Evolutionary conservation across 2,113 vertebrate species (phyloP), one percentile per base, ranked within the genome.

Genomic region (Ceyx cyanopectus): DNA sequence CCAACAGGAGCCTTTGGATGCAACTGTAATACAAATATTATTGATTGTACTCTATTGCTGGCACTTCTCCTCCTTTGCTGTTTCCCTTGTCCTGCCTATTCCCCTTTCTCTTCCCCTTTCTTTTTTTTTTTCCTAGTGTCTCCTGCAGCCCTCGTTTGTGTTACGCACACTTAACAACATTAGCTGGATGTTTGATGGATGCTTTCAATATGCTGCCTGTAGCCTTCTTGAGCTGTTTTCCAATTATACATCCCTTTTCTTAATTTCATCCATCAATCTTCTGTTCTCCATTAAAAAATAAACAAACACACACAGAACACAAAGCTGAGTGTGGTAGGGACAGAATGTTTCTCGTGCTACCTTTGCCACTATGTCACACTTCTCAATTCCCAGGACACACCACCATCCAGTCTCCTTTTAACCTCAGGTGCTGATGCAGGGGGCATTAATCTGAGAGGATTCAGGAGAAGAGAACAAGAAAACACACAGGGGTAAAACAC

Each of bases 241-340:
- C 94, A 97, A 96, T 96, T 97, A 97, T 90, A 96, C 92, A 96
- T 90, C 89, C 80, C 77, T 93, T 87, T 96, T 89, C 87, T 95
- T 97, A 97, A 96, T 97, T 97, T 97, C 91, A 94, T 83, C 79
- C 92, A 97, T 96, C 96, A 91, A 96, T 96, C 95, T 95, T 93
- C 83, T 66, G 51, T 73, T 96, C 90, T 63, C 92, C 90, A 92
- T 96, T 95, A 94, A 95, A 96, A 96, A 95, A 93, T 90, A 90
- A 94, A 93, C 57, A 93, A 74, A 93, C 74, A 77, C 41, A 77
- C 41, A 62, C 11, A 81, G 67, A 70, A 61, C 63, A 76, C 75
- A 76, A 60, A 87, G 72, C 81, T 61, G 81, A 62, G 67, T 43
- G 56, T 18, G 74, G 72, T 9, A 48, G 72, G 70, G 65, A 92